A percentile compares a stretch with the other conserved stretches of the same genome.
Evolutionary conservation across 2,888 invertebrate genomes (phyloP).

Genomic region (Tetrapedia diversipes): DNA sequence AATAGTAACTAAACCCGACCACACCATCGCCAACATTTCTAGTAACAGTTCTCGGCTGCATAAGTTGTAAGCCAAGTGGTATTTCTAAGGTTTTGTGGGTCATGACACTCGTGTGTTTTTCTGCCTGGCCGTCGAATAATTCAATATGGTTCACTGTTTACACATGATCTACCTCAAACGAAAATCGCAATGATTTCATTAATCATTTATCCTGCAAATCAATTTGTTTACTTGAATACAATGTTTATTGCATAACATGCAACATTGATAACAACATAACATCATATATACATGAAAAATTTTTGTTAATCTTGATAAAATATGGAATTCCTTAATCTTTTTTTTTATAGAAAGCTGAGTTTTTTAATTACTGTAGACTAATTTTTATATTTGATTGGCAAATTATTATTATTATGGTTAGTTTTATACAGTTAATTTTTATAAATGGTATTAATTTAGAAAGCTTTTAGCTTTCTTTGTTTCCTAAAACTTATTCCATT

Average conservation of each 20-base stretch:
- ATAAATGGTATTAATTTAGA: too few species aligned
- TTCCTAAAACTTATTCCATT: too few species aligned
- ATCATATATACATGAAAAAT: too few species aligned
- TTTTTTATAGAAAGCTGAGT: not conserved
- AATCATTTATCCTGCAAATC: too few species aligned
- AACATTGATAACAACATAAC: too few species aligned
- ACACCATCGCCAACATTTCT: conserved; percentile 35
- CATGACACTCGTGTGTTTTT: conserved; percentile 36
- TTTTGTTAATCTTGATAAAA: too few species aligned
- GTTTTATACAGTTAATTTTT: too few species aligned
- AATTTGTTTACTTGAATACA: too few species aligned
- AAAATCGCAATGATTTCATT: not conserved
- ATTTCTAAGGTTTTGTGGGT: conserved; percentile 51
- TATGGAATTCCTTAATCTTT: not conserved
- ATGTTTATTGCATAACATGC: too few species aligned
- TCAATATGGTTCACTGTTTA: not conserved
- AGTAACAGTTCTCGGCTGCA: conserved; percentile 15
- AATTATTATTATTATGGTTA: too few species aligned
- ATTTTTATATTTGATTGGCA: too few species aligned
- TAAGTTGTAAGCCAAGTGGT: conserved; percentile 37
- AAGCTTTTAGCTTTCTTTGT: not conserved
- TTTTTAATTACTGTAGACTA: not conserved
- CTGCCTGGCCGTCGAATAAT: conserved; percentile 19
- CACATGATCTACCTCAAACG: not conserved
- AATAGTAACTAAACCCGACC: conserved; percentile 35